Conservation (phyloP, 2,113 vertebrate genomes). For the Vombatus ursinus region DNA sequence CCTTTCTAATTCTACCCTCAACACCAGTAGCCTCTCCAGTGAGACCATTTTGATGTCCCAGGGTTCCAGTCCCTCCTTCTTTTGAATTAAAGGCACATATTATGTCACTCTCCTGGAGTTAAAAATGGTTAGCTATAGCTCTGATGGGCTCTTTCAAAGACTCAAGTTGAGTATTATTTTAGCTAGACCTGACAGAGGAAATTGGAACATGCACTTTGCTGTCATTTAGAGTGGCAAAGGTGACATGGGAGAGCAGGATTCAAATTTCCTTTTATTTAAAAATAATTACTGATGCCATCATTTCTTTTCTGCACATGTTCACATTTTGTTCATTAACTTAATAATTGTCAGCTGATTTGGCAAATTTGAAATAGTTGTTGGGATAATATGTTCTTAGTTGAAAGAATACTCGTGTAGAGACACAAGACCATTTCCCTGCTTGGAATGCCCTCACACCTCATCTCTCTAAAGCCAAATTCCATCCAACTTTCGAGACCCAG, state of each 20-base stretch:
- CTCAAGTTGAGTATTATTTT: background rate
- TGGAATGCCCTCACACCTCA: background rate
- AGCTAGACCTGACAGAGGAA: background rate
- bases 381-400: slow-evolving; percentile 1
- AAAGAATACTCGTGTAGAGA: background rate
- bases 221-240: background rate
- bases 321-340: background rate
- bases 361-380: background rate
- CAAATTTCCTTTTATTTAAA: background rate
- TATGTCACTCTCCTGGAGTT: background rate
- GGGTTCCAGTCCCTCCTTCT: background rate
- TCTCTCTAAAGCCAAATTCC: background rate
- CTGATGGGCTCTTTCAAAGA: background rate
- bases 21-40: background rate
- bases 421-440: background rate
- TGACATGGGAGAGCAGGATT: background rate
- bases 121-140: background rate
- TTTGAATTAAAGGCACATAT: background rate
- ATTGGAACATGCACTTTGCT: background rate
- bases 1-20: background rate
- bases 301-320: background rate
- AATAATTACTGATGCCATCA: background rate
- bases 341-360: slow-evolving; percentile 9
- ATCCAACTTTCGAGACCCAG: background rate
- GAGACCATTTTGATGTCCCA: background rate